Conservation (phyloP, 1,140 invertebrate species). For the Metaphire vulgaris region DNA sequence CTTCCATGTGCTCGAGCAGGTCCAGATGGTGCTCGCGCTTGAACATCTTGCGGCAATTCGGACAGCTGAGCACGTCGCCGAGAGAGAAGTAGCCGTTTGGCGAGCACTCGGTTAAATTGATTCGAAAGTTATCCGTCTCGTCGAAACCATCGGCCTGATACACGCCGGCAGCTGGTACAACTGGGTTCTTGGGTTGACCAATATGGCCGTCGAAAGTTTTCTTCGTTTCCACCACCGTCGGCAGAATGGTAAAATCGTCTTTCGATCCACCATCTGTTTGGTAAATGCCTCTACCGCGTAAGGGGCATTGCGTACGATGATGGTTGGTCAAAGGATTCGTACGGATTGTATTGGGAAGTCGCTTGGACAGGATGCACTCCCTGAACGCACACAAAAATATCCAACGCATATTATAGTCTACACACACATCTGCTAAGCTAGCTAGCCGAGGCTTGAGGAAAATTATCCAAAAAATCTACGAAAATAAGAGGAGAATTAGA, state of each 20-base stretch:
- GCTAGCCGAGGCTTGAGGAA: too few relatives aligned
- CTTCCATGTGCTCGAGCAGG: background rate
- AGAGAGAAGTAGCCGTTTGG: background rate
- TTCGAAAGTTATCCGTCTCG: background rate
- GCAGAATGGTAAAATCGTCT: background rate
- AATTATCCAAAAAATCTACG: too few relatives aligned
- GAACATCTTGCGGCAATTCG: background rate
- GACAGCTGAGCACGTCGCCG: background rate
- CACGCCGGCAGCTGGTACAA: background rate
- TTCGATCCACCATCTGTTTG: background rate
- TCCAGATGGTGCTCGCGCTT: background rate
- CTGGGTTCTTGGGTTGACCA: background rate
- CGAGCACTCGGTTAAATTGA: background rate
- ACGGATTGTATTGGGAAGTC: too few relatives aligned
- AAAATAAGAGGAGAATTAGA: too few relatives aligned
- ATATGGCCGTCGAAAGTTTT: too few relatives aligned
- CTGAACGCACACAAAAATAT: too few relatives aligned
- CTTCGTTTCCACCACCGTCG: background rate
- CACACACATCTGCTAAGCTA: too few relatives aligned
- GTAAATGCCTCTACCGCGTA: too few relatives aligned
- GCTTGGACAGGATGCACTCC: too few relatives aligned
- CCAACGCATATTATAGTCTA: too few relatives aligned
- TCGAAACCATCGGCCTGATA: background rate
- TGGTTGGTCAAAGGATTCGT: too few relatives aligned
- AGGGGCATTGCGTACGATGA: too few relatives aligned